phyloP scores from a whole-genome alignment of 2,113 vertebrate species.

The Alexandromys fortis region DNA sequence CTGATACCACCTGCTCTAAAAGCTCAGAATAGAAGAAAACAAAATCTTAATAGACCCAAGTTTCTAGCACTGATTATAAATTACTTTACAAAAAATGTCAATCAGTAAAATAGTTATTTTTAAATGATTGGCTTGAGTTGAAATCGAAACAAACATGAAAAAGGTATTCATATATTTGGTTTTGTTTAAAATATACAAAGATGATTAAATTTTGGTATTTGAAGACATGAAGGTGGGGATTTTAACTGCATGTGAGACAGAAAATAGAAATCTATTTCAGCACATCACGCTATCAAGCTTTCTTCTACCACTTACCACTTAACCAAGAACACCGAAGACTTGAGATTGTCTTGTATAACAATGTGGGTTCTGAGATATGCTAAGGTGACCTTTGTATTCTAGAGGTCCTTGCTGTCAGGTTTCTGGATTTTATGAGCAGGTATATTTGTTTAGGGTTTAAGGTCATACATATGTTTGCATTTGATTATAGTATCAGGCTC shows the following conservation, averaged over 20 bases:
- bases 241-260: background rate
- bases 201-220: background rate
- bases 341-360: background rate
- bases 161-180: background rate
- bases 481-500: background rate
- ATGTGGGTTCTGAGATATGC: accelerated
- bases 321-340: background rate
- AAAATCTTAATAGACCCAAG: background rate
- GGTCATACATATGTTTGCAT: background rate
- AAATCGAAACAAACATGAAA: background rate
- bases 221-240: background rate
- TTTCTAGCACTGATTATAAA: background rate
- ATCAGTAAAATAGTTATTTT: background rate
- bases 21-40: background rate
- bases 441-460: background rate
- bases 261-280: background rate
- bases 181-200: background rate
- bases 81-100: background rate
- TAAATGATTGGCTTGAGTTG: too few species aligned
- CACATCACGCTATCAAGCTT: background rate
- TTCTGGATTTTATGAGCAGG: background rate
- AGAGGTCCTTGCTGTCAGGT: background rate
- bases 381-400: background rate
- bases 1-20: background rate
- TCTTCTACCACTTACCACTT: background rate